Evolutionary conservation across 1,140 invertebrate genomes (phyloP).

Genomic region (Conus ventricosus): DNA sequence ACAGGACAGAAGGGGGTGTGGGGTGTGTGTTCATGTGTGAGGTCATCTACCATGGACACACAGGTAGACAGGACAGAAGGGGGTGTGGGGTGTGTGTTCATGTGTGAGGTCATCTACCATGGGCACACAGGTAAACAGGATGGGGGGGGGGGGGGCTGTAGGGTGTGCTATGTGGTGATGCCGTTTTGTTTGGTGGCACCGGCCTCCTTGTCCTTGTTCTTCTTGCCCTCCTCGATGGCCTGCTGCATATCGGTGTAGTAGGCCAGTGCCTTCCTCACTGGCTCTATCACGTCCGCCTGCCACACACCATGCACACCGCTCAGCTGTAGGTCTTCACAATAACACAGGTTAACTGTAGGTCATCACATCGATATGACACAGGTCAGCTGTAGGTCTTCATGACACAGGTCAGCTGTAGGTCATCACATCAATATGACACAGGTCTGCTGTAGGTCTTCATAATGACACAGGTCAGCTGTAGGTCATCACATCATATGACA

Average conservation of each 20-base stretch:
- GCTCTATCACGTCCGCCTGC: conserved; percentile 75
- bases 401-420: no score
- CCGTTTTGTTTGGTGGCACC: conserved; percentile 43
- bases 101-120: background rate
- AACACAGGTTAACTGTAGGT: no score
- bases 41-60: no score
- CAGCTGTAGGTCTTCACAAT: no score
- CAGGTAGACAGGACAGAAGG: background rate
- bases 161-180: conserved; percentile 26
- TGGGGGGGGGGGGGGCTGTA: background rate
- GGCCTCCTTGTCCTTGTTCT: conserved; percentile 40
- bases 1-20: no score
- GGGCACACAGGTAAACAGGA: background rate
- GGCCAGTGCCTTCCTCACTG: conserved; percentile 80
- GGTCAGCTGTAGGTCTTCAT: no score
- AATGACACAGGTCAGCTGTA: no score
- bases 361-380: no score
- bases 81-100: background rate
- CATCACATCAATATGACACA: no score
- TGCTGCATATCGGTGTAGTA: conserved; percentile 78
- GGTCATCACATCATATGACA: no score
- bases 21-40: background rate
- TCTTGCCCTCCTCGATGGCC: conserved; percentile 69
- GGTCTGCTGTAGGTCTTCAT: no score
- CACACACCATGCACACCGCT: background rate